Evolutionary conservation across 1,140 invertebrate genomes (phyloP).

Genomic region (Drosophila nebulosa): DNA sequence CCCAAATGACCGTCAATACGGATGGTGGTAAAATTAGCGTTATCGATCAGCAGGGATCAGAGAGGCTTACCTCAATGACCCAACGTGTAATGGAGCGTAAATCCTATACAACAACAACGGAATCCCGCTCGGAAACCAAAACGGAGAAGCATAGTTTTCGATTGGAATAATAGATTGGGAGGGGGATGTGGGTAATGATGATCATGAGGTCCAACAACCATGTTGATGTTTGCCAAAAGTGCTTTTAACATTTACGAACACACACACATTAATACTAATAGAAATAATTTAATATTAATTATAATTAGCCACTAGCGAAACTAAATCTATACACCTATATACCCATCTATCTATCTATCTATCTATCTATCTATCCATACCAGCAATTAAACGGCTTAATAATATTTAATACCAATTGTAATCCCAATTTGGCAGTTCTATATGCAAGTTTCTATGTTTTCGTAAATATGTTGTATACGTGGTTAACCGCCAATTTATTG

Average conservation of each 20-base stretch:
- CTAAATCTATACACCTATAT: slow-evolving; percentile 51
- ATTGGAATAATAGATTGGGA: slow-evolving; percentile 51
- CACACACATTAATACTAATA: slow-evolving; percentile 72
- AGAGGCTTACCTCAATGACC: slow-evolving; percentile 80
- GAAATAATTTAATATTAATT: slow-evolving; percentile 74
- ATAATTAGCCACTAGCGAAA: slow-evolving; percentile 72
- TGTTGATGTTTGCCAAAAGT: slow-evolving; percentile 76
- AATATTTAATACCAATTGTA: slow-evolving; percentile 41
- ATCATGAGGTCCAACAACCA: slow-evolving; percentile 30
- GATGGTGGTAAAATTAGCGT: slow-evolving; percentile 75
- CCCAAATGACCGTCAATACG: slow-evolving; percentile 75
- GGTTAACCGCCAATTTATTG: slow-evolving; percentile 61
- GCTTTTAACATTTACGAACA: slow-evolving; percentile 78
- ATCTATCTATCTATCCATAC: slow-evolving; percentile 21
- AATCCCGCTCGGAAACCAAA: slow-evolving; percentile 82
- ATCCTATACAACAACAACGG: slow-evolving; percentile 82
- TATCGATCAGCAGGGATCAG: slow-evolving; percentile 66
- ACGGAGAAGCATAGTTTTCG: slow-evolving; percentile 80
- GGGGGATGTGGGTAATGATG: slow-evolving; percentile 19
- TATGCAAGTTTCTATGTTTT: slow-evolving; percentile 21
- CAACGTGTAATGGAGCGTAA: slow-evolving; percentile 83
- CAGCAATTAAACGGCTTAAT: slow-evolving; percentile 45
- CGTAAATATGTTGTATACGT: slow-evolving; percentile 47
- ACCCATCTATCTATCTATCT: background rate
- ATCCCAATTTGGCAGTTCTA: slow-evolving; percentile 32